Conservation (phyloP, 2,888 invertebrate species). For the Willowsia nigromaculata region DNA sequence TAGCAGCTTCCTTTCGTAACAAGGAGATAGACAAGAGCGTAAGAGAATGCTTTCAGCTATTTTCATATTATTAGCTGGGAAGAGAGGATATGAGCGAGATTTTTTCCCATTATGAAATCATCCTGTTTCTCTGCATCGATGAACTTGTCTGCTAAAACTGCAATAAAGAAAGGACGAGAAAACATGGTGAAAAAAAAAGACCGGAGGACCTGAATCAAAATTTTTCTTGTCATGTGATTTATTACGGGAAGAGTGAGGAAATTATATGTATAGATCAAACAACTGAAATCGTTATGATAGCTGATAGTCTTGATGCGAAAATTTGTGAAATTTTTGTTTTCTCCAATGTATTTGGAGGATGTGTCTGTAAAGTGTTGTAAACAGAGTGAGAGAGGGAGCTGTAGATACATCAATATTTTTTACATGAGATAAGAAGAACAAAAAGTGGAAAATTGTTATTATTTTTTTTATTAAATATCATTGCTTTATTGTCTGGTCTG, state of each 20-base stretch:
- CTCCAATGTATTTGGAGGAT: too few relatives aligned
- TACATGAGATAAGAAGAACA: background rate
- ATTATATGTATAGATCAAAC: background rate
- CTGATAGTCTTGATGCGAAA: background rate
- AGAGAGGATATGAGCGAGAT: background rate
- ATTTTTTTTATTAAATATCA: conserved; percentile 22
- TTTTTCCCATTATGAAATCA: conserved; percentile 17
- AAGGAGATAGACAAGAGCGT: too few relatives aligned
- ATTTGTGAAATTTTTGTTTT: background rate
- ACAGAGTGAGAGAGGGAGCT: background rate
- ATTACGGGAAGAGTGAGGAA: background rate
- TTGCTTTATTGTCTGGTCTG: background rate
- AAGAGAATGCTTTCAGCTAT: background rate
- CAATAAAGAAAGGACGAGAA: background rate
- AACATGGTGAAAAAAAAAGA: background rate
- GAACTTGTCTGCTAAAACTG: background rate
- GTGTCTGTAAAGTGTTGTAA: background rate
- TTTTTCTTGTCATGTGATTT: conserved; percentile 27
- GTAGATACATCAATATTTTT: background rate
- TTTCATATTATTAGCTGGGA: conserved; percentile 11
- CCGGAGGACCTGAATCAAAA: background rate
- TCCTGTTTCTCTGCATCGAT: conserved; percentile 12
- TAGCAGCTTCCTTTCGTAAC: background rate
- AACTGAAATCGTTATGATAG: background rate
- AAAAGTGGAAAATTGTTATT: background rate